Base-by-base conservation (phyloP, 2,888 invertebrate species). In the Sycophila texana region DNA sequence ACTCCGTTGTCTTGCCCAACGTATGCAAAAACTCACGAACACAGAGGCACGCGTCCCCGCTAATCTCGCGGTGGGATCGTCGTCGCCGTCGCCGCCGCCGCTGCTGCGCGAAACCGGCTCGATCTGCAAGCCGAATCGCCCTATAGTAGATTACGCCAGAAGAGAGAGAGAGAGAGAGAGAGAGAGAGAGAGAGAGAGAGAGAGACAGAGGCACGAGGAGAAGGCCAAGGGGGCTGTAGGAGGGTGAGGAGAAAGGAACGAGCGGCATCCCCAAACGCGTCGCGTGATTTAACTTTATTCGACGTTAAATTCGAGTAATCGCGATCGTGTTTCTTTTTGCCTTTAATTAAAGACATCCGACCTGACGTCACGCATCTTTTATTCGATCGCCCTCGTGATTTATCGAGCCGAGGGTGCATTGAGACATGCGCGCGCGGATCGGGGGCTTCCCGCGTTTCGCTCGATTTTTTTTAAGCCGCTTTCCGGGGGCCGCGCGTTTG, bases 281-380 rank as follows among this genome's bases (percentile, higher is more conserved):
- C 76, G 68, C 75, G 79, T 81, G 76, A 79, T 79, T 79, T 77
- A 77, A 79, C 79, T 70, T 81, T 71, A 76, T 77, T 81, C 76
- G 78, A 81, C 81, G 79, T 81, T 79, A 81, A 81, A 65, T 81
- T 81, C 77, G 76, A 3, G 70, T 79, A 79, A 81, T 81, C 81
- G 79, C 71, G 81, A 81, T 81, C 79, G 63, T 63, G 67, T 76
- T 81, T 76, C 76, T 75, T 65, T 78, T 73, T 76, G 74, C 65
- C 77, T 74, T 49, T 79, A 81, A 81, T 81, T 81, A 81, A 81
- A 70, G 74, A 81, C 79, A 81, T 71, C 53, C 70, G 55, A n/a
- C 61, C 67, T 65, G 75, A 67, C 79, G 71, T 80, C 71, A 80
- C 75, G 67, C 79, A 53, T 76, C 71, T 74, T 71, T 74, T 65